A percentile compares a stretch with the other conserved stretches of the same genome.
Conservation (phyloP, 2,797 vertebrate species). For the Aselliscus stoliczkanus region DNA sequence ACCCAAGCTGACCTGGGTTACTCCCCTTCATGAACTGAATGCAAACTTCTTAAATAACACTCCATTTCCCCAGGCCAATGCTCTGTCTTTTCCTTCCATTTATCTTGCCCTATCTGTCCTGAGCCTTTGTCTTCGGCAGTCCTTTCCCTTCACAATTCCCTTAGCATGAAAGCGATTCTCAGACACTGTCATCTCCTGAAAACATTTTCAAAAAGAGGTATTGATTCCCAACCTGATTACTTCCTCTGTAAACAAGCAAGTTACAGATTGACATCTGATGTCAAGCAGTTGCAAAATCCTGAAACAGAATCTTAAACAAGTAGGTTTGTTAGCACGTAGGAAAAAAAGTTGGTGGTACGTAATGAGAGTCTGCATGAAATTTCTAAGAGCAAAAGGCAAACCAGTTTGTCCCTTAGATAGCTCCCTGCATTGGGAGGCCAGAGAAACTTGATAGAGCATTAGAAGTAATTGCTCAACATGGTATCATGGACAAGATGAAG, state of each 20-base stretch:
- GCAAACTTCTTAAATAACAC: conserved; percentile 33
- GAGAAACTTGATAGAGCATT: neutral
- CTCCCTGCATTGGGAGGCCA: neutral
- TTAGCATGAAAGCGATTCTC: neutral
- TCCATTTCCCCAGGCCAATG: neutral
- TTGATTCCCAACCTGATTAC: neutral
- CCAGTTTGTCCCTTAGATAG: neutral
- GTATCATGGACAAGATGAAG: neutral
- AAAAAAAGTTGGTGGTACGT: neutral
- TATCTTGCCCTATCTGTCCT: neutral
- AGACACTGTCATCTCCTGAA: neutral
- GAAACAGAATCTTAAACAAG: neutral
- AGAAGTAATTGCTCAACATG: neutral
- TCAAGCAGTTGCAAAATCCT: neutral
- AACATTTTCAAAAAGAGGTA: neutral
- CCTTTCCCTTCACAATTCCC: neutral
- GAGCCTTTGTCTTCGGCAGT: neutral
- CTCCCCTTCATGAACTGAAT: conserved; percentile 1
- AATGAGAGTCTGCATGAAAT: neutral
- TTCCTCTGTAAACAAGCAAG: neutral
- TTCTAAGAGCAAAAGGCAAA: neutral
- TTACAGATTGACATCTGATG: neutral
- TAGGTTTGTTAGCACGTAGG: neutral
- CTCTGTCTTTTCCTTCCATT: neutral
- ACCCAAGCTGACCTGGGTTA: conserved; percentile 41